These are phyloP conservation scores for Allophyes oxyacanthae DNA, from an alignment of 2,888 invertebrate species.

Conservation along the genomic window DNA sequence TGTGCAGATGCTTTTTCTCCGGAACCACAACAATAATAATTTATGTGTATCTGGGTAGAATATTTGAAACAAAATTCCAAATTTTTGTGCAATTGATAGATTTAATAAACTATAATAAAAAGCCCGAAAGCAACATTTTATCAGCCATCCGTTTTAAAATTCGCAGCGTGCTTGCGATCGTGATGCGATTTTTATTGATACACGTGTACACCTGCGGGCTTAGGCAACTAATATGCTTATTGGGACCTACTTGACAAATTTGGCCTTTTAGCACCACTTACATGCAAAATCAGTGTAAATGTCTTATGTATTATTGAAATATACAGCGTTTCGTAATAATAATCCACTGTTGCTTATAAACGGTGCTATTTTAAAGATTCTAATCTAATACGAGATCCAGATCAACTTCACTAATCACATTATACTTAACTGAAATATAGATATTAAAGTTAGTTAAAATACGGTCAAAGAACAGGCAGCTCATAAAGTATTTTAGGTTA, in stretches of 20 bases:
- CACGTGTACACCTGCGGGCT: constrained; percentile 51
- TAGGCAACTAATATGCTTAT: constrained; percentile 36
- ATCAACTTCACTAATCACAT: constrained; percentile 23
- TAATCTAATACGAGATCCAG: constrained; percentile 32
- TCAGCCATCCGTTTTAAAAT: constrained; percentile 34
- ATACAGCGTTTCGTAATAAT: constrained; percentile 42
- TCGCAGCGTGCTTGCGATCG: constrained; percentile 48
- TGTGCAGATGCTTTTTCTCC: no score
- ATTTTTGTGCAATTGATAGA: no score
- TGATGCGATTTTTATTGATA: constrained; percentile 64
- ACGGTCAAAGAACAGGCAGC: constrained; percentile 4
- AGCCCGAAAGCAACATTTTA: constrained; percentile 54
- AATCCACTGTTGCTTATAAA: constrained; percentile 33
- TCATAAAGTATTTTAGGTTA: background rate
- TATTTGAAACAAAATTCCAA: no score
- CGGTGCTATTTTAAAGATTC: constrained; percentile 29
- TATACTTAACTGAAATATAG: constrained; percentile 8
- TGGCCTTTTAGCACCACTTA: constrained; percentile 45
- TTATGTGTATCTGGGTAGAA: no score
- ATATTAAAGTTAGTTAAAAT: constrained; percentile 26
- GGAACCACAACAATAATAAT: no score
- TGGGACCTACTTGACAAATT: constrained; percentile 44
- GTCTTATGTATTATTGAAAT: constrained; percentile 33
- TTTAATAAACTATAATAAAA: no score
- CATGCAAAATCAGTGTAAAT: constrained; percentile 46